A percentile compares a stretch with the other conserved stretches of the same genome.
Evolutionary conservation across 2,797 vertebrate species (phyloP).

Genomic region (Nyctibius grandis): DNA sequence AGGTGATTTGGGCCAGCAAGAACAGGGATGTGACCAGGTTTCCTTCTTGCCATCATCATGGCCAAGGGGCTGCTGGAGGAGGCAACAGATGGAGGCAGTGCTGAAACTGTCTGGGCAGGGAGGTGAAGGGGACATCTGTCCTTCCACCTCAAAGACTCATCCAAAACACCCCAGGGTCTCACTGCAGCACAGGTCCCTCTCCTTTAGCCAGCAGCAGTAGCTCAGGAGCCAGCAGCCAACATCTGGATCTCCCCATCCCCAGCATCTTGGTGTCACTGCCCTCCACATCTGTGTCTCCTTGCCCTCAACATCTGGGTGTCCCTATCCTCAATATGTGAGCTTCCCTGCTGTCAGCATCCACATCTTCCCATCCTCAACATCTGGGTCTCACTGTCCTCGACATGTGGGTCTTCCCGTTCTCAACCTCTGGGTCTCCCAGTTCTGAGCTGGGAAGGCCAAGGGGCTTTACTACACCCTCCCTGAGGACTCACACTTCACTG

Average conservation of each 20-base stretch:
- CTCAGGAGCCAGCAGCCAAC: neutral
- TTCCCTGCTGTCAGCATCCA: neutral
- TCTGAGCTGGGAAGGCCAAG: rapidly evolving
- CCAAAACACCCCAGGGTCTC: neutral
- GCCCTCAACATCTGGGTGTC: neutral
- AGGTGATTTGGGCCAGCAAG: neutral
- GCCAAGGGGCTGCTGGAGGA: neutral
- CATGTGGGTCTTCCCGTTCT: neutral
- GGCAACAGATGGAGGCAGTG: neutral
- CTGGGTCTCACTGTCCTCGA: neutral
- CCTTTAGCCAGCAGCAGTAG: neutral
- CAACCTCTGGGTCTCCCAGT: neutral
- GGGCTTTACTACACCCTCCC: neutral
- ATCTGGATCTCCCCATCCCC: neutral
- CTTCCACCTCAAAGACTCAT: neutral
- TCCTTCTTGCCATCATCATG: neutral
- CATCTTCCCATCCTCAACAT: neutral
- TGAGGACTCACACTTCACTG: neutral
- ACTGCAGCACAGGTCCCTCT: neutral
- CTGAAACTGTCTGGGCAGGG: neutral
- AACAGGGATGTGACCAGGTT: neutral
- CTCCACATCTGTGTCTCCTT: neutral
- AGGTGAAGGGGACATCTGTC: neutral
- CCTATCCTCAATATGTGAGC: neutral
- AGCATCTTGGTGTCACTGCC: neutral